Conservation (phyloP, 2,113 vertebrate genomes). For the Pyrgilauda ruficollis region DNA sequence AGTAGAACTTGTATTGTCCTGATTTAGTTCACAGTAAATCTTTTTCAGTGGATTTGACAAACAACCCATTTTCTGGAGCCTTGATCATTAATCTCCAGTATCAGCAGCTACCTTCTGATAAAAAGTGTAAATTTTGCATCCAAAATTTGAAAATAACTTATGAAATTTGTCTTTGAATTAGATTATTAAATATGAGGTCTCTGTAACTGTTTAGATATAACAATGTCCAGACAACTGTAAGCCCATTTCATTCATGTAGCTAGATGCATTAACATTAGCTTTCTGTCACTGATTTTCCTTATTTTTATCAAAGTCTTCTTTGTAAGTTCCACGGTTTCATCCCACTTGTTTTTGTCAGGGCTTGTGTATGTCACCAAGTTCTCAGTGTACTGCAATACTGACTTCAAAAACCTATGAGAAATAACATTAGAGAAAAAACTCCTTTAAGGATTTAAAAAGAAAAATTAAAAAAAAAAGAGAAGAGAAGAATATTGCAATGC, state of each 20-base stretch:
- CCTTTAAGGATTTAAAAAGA: neutral
- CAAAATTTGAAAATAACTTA: neutral
- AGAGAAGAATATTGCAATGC: neutral
- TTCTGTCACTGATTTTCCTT: conserved; percentile 40
- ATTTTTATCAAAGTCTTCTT: conserved; percentile 59
- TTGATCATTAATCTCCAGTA: neutral
- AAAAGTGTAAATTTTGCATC: neutral
- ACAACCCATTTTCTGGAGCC: neutral
- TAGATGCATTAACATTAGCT: conserved; percentile 58
- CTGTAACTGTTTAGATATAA: neutral
- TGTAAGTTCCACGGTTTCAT: conserved; percentile 54
- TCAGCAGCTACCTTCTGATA: neutral
- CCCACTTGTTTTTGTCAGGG: conserved; percentile 74
- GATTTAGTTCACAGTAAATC: neutral
- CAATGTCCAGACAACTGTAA: neutral
- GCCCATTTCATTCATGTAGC: neutral
- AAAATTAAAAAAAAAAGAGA: neutral
- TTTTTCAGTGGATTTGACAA: neutral
- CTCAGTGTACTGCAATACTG: conserved; percentile 72
- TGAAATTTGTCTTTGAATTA: neutral
- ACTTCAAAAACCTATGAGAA: conserved; percentile 70
- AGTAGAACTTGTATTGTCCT: neutral
- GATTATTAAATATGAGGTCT: neutral
- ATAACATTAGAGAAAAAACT: neutral
- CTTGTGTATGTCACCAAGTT: conserved; percentile 73